Evolutionary conservation across 1,140 invertebrate genomes (phyloP), one percentile per base, ranked within the genome.

Genomic region (Nautilus pompilius): DNA sequence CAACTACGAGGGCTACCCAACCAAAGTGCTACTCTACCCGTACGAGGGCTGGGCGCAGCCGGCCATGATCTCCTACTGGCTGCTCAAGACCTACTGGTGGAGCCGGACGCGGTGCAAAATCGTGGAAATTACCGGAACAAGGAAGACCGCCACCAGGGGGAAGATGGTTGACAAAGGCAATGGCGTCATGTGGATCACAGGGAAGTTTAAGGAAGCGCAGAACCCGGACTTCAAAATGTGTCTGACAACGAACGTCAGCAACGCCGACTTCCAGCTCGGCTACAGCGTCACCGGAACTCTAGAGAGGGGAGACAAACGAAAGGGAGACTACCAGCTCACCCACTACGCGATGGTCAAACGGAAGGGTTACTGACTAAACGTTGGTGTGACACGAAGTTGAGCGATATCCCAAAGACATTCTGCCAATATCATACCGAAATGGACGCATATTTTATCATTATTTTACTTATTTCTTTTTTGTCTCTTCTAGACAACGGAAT

Each of bases 31-130:
- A 65, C 83, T 93, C 62, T 93, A 91, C 76, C 90, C 91, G 0
- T 91, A 93, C 76, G 91, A 93, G 79, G 90, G 91, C 17, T 93
- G 91, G 90, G 91, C 91, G 41, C 86, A 90, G 61, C 91, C 89
- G 67, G 91, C 91, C 24, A 89, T 90, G 30, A 91, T 90, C 65
- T 90, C 90, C 29, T 91, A 93, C 81, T 93, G 91, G 91, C 89
- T 90, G n/a, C 85, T 93, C 66, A 90, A 90, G 75, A 89, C 90
- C 49, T 90, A 89, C 71, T 92, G 91, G 90, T 93, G 91, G 91
- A 89, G 90, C 63, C 84, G 87, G 48, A 89, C 88, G 67, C 85
- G 89, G 15, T 93, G 91, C 82, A 91, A 91, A 83, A 90, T 93
- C 61, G 89, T 91, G 26, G 91, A 93, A 51, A 70, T 76, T 15